Evolutionary conservation across 2,888 invertebrate genomes (phyloP).

Genomic region (Spodoptera picta): DNA sequence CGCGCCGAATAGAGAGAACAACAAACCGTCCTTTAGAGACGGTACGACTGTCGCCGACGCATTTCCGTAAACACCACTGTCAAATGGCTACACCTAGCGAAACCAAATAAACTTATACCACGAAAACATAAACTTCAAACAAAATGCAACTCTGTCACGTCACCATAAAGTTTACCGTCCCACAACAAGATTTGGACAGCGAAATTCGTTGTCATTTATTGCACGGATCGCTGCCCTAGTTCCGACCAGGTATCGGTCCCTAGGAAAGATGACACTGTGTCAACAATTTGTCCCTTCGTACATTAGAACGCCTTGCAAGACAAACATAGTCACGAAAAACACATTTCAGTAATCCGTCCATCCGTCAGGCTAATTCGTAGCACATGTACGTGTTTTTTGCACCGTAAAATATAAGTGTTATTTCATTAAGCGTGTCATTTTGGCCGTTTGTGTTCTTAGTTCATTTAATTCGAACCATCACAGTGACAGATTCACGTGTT

Average conservation of each 20-base stretch:
- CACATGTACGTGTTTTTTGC: constrained; percentile 85
- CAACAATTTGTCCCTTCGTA: constrained; percentile 84
- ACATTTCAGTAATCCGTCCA: constrained; percentile 85
- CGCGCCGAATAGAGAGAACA: constrained; percentile 75
- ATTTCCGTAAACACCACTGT: constrained; percentile 76
- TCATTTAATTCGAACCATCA: constrained; percentile 61
- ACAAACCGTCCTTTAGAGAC: constrained; percentile 68
- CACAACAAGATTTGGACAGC: constrained; percentile 20
- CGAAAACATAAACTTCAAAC: constrained; percentile 23
- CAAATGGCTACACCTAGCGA: constrained; percentile 68
- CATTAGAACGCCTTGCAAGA: constrained; percentile 83
- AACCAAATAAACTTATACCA: constrained; percentile 59
- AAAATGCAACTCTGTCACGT: constrained; percentile 34
- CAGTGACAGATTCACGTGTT: constrained; percentile 63
- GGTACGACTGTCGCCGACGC: constrained; percentile 78
- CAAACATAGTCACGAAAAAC: constrained; percentile 85
- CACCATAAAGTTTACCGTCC: constrained; percentile 60
- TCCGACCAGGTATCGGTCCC: constrained; percentile 80
- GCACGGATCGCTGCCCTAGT: constrained; percentile 65
- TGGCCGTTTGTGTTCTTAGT: constrained; percentile 48
- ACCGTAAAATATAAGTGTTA: constrained; percentile 81
- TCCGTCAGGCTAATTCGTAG: constrained; percentile 82
- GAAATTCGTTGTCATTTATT: constrained; percentile 56
- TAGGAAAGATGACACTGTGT: constrained; percentile 86
- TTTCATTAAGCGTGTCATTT: constrained; percentile 82